Percentiles rank a stretch among this genome's conserved stretches.
These are phyloP conservation scores for Oreochromis tanganicae DNA, from an alignment of 2,113 vertebrate genomes.

Conservation along the genomic window DNA sequence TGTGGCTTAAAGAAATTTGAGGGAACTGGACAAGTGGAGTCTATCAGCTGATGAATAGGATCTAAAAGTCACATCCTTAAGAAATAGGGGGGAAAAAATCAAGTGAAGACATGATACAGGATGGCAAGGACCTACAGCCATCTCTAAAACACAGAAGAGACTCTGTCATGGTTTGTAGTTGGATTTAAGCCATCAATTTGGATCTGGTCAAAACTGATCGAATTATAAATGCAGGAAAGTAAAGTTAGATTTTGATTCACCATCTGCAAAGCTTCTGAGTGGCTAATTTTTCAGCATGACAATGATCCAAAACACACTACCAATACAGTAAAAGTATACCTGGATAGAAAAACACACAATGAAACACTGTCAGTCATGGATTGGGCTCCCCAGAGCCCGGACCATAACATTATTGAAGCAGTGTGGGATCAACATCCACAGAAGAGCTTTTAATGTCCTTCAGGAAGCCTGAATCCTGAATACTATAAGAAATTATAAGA, in stretches of 20 bases:
- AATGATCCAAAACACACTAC: background rate
- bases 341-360: background rate
- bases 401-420: background rate
- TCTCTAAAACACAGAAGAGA: background rate
- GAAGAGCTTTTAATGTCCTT: background rate
- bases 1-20: background rate
- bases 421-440: background rate
- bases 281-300: background rate
- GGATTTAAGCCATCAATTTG: background rate
- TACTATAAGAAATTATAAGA: background rate
- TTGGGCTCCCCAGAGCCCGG: background rate
- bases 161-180: background rate
- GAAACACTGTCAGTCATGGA: background rate
- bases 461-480: background rate
- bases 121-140: background rate
- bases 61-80: background rate
- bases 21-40: background rate
- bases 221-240: background rate
- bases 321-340: background rate
- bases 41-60: background rate
- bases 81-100: fast-evolving
- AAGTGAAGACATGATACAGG: background rate
- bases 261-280: background rate
- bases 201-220: background rate
- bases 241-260: background rate